phyloP scores from a whole-genome alignment of 2,113 vertebrate species.

The Zosterops borbonicus region DNA sequence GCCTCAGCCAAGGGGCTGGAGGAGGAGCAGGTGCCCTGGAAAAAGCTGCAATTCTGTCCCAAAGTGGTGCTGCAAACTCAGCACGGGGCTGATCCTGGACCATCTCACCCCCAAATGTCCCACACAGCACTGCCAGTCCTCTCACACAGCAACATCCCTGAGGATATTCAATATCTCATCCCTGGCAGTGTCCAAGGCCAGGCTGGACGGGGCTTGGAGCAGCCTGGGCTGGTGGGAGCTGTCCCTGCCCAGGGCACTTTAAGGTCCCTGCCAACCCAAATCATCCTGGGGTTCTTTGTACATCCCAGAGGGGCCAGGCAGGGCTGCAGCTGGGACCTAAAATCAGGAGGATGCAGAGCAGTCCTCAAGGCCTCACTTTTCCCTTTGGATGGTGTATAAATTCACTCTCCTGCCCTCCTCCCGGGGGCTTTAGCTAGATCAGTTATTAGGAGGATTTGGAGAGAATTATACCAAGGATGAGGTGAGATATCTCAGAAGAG shows the following conservation, averaged over 20 bases:
- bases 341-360: rapidly evolving
- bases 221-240: background rate
- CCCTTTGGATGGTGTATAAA: background rate
- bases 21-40: background rate
- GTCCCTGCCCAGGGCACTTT: background rate
- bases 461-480: too few relatives aligned
- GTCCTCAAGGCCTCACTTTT: background rate
- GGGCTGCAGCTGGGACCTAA: rapidly evolving
- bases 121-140: rapidly evolving
- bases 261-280: background rate
- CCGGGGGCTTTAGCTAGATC: too few relatives aligned
- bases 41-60: background rate
- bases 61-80: background rate
- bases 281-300: rapidly evolving
- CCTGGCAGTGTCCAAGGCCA: rapidly evolving
- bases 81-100: background rate
- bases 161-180: background rate
- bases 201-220: rapidly evolving
- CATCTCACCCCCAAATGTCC: background rate
- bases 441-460: too few relatives aligned
- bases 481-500: too few relatives aligned
- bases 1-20: background rate
- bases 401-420: too few relatives aligned
- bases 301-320: background rate
- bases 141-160: rapidly evolving